These are phyloP conservation scores for Isichthys henryi DNA, from an alignment of 2,113 vertebrate species.

Conservation along the genomic window DNA sequence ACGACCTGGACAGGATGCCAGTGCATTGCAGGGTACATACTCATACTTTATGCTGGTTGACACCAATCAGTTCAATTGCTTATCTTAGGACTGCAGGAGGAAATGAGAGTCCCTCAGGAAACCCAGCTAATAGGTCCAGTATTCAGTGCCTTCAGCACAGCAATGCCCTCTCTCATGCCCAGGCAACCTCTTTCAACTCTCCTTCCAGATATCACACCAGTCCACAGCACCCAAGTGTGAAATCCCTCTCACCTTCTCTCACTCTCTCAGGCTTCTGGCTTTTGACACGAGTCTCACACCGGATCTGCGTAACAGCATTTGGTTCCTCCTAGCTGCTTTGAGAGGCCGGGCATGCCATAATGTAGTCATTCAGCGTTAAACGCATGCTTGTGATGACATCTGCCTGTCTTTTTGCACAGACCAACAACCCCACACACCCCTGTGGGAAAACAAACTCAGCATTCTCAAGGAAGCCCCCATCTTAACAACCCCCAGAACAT, in stretches of 20 bases:
- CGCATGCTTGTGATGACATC: constrained; percentile 6
- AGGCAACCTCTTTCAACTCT: neutral
- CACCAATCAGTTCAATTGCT: neutral
- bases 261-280: neutral
- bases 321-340: neutral
- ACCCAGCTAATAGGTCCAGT: neutral
- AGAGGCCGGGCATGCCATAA: neutral
- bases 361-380: neutral
- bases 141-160: neutral
- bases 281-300: neutral
- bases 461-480: constrained; percentile 12
- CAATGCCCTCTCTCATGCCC: neutral
- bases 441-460: constrained; percentile 20
- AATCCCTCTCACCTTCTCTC: neutral
- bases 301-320: neutral
- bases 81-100: neutral
- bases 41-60: neutral
- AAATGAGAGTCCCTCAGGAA: neutral
- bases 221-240: neutral
- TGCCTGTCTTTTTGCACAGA: constrained; percentile 12
- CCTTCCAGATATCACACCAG: neutral
- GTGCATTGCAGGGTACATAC: neutral
- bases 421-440: neutral
- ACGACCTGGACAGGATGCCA: too few species aligned
- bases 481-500: constrained; percentile 32